Percentiles rank a stretch among this genome's conserved stretches.
Conservation (phyloP, 2,888 invertebrate genomes). For the Diabrotica balteata region DNA sequence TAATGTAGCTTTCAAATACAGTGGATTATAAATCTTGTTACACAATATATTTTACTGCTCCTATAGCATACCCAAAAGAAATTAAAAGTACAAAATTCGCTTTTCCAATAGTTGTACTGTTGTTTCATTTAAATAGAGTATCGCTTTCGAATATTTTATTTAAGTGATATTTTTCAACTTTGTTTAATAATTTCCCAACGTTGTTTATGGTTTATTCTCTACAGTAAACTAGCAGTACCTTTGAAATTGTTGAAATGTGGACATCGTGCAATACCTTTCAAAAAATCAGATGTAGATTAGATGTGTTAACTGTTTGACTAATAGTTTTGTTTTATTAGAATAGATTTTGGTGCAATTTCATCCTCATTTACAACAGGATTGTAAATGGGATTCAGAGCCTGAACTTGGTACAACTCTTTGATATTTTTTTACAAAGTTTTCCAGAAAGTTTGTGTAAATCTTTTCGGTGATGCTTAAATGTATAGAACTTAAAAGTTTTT, state of each 20-base stretch:
- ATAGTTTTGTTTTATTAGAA: constrained; percentile 22
- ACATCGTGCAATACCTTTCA: constrained; percentile 9
- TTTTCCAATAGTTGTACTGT: too few relatives aligned
- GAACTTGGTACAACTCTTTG: constrained; percentile 51
- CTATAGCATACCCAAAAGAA: too few relatives aligned
- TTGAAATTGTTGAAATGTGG: constrained; percentile 4
- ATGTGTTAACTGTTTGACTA: constrained; percentile 12
- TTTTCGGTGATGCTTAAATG: neutral
- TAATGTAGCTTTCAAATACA: too few relatives aligned
- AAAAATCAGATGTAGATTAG: constrained; percentile 5
- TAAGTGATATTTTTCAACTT: too few relatives aligned
- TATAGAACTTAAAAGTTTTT: too few relatives aligned
- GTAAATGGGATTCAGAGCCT: constrained; percentile 51
- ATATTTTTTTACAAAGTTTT: constrained; percentile 47
- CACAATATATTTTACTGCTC: constrained; percentile 9
- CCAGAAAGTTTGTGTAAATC: constrained; percentile 10
- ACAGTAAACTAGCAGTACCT: neutral
- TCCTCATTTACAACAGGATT: constrained; percentile 34
- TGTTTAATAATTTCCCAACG: too few relatives aligned
- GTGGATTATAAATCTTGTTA: neutral
- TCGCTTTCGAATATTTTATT: too few relatives aligned
- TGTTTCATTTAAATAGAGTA: too few relatives aligned
- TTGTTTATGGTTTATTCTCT: neutral
- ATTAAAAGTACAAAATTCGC: too few relatives aligned
- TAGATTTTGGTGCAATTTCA: constrained; percentile 45